phyloP scores from a whole-genome alignment of 2,113 vertebrate genomes.

The Pantherophis guttatus region DNA sequence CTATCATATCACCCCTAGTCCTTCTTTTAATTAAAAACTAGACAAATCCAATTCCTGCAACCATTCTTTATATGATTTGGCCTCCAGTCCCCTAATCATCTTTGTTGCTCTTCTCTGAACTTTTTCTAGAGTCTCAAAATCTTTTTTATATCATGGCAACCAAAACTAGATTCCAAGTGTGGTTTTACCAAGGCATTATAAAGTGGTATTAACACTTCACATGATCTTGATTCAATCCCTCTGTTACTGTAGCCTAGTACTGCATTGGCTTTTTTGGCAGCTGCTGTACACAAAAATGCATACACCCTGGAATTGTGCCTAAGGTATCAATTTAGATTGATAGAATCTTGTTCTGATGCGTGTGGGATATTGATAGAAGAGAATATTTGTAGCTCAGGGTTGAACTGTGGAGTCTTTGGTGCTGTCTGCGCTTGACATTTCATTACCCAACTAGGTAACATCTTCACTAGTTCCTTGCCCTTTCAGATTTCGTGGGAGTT shows the following conservation, averaged over 20 bases:
- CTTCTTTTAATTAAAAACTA: not conserved
- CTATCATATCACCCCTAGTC: not conserved
- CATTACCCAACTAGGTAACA: not conserved
- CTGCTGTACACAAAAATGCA: not conserved
- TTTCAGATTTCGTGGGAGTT: not conserved
- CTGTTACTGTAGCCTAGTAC: not conserved
- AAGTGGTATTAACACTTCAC: not conserved
- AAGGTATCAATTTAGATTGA: not conserved
- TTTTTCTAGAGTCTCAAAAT: not conserved
- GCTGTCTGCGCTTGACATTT: not conserved
- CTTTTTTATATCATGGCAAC: not conserved
- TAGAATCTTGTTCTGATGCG: not conserved
- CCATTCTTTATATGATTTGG: not conserved
- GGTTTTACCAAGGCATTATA: not conserved
- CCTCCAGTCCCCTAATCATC: not conserved
- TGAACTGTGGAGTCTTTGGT: not conserved
- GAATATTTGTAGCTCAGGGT: not conserved
- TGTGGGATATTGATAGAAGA: not conserved
- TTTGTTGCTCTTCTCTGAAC: not conserved
- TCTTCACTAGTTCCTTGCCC: not conserved
- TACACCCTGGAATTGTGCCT: not conserved
- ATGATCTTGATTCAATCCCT: not conserved
- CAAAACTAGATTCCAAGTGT: not conserved
- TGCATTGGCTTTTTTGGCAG: not conserved
- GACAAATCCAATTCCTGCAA: not conserved